These are phyloP conservation scores for Bufo bufo DNA, from an alignment of 2,113 vertebrate species.

Conservation along the genomic window DNA sequence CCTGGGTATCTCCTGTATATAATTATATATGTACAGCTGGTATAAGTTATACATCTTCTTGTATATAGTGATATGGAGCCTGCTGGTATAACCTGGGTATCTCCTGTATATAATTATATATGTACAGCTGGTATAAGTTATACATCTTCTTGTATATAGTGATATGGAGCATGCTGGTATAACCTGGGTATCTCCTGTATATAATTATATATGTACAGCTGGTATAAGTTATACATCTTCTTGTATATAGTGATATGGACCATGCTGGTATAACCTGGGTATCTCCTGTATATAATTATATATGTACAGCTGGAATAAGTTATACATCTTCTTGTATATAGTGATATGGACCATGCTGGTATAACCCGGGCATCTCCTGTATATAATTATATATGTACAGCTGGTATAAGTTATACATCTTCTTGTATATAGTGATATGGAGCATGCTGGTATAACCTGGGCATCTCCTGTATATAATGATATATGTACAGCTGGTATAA, in stretches of 20 bases:
- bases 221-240: not conserved
- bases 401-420: too few relatives aligned
- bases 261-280: not conserved
- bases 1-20: not conserved
- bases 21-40: not conserved
- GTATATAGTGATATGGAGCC: not conserved
- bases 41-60: not conserved
- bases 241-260: not conserved
- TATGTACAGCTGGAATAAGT: too few relatives aligned
- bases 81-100: not conserved
- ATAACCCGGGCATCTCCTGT: too few relatives aligned
- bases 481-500: too few relatives aligned
- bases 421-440: too few relatives aligned
- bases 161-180: not conserved
- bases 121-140: not conserved
- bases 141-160: not conserved
- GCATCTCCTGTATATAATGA: too few relatives aligned
- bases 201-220: not conserved
- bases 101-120: not conserved
- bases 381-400: too few relatives aligned
- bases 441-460: too few relatives aligned
- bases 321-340: too few relatives aligned
- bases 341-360: too few relatives aligned
- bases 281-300: too few relatives aligned
- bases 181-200: not conserved